Evolutionary conservation across 2,888 invertebrate genomes (phyloP).

Genomic region (Apoda limacodes): DNA sequence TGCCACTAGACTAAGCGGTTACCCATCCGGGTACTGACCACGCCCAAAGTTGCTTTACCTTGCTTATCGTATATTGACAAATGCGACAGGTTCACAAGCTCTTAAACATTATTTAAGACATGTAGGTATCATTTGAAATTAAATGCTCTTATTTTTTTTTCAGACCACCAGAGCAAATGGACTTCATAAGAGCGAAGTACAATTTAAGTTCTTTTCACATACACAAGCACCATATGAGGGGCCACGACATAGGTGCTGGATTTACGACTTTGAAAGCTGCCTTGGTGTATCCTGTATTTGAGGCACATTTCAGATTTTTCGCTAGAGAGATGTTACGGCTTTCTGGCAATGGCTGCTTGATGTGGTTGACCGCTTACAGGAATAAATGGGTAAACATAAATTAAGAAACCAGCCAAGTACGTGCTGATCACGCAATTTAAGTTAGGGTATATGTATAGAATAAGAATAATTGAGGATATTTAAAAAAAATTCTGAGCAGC

Average conservation of each 20-base stretch:
- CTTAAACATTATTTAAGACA: too few species aligned
- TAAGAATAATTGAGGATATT: neutral
- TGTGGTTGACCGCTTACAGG: constrained; percentile 52
- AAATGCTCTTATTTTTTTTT: constrained; percentile 18
- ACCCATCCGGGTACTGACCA: too few species aligned
- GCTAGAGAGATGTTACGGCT: constrained; percentile 73
- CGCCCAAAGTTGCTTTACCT: too few species aligned
- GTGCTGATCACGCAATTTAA: neutral
- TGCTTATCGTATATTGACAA: too few species aligned
- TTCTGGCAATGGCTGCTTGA: constrained; percentile 42
- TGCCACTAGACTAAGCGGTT: too few species aligned
- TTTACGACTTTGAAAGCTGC: constrained; percentile 34
- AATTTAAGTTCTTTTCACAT: constrained; percentile 38
- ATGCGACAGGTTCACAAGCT: too few species aligned
- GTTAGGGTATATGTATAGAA: neutral
- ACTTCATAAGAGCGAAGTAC: constrained; percentile 38
- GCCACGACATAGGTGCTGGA: constrained; percentile 27
- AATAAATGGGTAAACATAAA: constrained; percentile 51
- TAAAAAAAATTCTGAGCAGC: neutral
- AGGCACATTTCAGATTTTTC: constrained; percentile 65
- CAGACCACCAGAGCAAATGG: constrained; percentile 42
- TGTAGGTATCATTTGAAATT: too few species aligned
- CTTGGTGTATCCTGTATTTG: constrained; percentile 70
- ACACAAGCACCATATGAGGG: constrained; percentile 38
- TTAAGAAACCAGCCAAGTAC: neutral